Conservation (phyloP, 1,140 invertebrate genomes). For the Zelostemma sp. region DNA sequence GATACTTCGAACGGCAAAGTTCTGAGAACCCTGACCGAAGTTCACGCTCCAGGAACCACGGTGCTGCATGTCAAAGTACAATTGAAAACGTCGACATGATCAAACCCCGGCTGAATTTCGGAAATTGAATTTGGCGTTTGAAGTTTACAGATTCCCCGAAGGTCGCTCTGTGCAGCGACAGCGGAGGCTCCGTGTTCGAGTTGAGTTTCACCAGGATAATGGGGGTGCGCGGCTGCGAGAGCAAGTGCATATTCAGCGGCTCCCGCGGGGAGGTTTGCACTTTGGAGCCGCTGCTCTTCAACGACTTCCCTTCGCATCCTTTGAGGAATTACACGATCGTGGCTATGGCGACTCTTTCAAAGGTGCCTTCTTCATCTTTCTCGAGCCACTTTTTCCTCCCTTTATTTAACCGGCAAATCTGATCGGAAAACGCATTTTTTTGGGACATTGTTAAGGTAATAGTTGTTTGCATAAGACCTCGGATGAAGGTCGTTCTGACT, state of each 20-base stretch:
- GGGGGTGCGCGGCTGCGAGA: conserved; percentile 89
- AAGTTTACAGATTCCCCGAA: conserved; percentile 83
- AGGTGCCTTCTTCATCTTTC: conserved; percentile 70
- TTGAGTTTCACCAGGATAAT: conserved; percentile 90
- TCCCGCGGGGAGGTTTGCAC: conserved; percentile 94
- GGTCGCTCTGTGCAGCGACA: conserved; percentile 90
- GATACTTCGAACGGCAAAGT: conserved; percentile 84
- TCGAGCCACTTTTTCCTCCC: conserved; percentile 5
- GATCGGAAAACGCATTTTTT: too few species aligned
- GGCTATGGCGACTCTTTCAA: conserved; percentile 93
- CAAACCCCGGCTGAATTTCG: too few species aligned
- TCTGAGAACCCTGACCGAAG: conserved; percentile 84
- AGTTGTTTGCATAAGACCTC: conserved; percentile 86
- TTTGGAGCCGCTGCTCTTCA: conserved; percentile 85
- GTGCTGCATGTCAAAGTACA: conserved; percentile 86
- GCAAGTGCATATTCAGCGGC: conserved; percentile 92
- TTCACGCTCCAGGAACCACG: conserved; percentile 88
- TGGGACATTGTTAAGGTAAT: conserved; percentile 74
- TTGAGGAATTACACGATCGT: conserved; percentile 84
- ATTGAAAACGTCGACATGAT: not conserved
- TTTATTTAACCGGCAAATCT: not conserved
- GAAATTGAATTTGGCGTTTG: conserved; percentile 27
- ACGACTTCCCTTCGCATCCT: conserved; percentile 78
- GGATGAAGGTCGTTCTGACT: conserved; percentile 78
- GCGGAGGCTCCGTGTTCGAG: conserved; percentile 97